Evolutionary conservation across 2,113 vertebrate species (phyloP).

Genomic region (Antechinus flavipes): DNA sequence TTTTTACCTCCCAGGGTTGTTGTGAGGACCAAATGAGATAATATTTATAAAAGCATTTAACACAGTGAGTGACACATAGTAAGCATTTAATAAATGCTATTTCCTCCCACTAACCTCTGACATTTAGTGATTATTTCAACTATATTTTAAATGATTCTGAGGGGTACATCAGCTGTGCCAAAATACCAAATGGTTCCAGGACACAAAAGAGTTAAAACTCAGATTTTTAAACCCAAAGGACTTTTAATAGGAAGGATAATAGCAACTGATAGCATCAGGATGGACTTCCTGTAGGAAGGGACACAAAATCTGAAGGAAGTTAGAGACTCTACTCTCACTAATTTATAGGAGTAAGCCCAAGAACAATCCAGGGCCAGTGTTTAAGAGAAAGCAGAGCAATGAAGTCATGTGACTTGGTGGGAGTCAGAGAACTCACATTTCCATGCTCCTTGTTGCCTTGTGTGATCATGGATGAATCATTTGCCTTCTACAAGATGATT

Average conservation of each 20-base stretch:
- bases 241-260: not conserved
- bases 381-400: not conserved
- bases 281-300: not conserved
- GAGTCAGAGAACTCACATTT: not conserved
- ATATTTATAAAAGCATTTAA: not conserved
- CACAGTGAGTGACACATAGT: not conserved
- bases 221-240: not conserved
- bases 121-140: not conserved
- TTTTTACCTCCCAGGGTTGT: not conserved
- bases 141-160: not conserved
- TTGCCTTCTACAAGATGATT: not conserved
- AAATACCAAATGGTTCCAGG: not conserved
- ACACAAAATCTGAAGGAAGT: not conserved
- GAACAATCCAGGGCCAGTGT: not conserved
- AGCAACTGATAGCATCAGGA: not conserved
- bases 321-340: not conserved
- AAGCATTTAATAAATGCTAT: not conserved
- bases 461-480: not conserved
- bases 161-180: no score
- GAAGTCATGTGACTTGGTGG: not conserved
- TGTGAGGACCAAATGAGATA: not conserved
- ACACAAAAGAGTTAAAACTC: not conserved
- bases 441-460: not conserved
- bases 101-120: not conserved
- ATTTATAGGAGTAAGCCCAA: not conserved